These are phyloP conservation scores for Microplitis demolitor DNA, from an alignment of 1,140 invertebrate species.

Conservation along the genomic window DNA sequence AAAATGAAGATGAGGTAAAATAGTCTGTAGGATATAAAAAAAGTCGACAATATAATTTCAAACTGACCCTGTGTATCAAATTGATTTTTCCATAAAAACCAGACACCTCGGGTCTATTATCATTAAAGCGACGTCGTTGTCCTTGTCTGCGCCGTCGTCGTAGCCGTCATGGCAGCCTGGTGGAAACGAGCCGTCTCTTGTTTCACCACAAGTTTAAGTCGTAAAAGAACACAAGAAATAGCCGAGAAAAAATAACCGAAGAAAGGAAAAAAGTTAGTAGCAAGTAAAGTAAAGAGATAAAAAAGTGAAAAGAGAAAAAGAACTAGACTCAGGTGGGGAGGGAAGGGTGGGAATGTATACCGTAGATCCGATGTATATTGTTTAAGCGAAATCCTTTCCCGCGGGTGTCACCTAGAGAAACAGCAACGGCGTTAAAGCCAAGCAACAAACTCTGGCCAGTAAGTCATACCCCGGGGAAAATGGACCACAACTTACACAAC, in stretches of 20 bases:
- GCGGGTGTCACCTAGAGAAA: slow-evolving; percentile 13
- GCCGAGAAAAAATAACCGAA: not conserved
- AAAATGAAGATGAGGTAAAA: not conserved
- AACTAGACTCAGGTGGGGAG: not conserved
- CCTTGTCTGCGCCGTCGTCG: not conserved
- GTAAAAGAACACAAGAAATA: slow-evolving; percentile 3
- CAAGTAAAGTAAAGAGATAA: not conserved
- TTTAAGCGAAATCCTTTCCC: slow-evolving; percentile 12
- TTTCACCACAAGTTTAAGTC: not conserved
- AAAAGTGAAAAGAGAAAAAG: not conserved
- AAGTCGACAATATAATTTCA: not conserved
- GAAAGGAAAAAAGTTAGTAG: not conserved
- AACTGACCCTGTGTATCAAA: not conserved
- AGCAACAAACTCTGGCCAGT: not conserved
- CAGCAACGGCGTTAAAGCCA: not conserved
- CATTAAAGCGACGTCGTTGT: not conserved
- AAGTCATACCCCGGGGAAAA: not conserved
- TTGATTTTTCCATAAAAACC: slow-evolving; percentile 11
- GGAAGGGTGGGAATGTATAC: too few species aligned
- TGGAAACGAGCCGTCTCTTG: not conserved
- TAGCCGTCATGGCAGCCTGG: too few species aligned
- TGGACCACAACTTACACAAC: slow-evolving; percentile 11
- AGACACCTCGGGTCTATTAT: slow-evolving; percentile 3
- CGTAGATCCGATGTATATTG: not conserved
- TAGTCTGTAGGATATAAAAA: not conserved